Evolutionary conservation across 2,113 vertebrate species (phyloP), one percentile per base, ranked within the genome.

Genomic region (Corythoichthys intestinalis): DNA sequence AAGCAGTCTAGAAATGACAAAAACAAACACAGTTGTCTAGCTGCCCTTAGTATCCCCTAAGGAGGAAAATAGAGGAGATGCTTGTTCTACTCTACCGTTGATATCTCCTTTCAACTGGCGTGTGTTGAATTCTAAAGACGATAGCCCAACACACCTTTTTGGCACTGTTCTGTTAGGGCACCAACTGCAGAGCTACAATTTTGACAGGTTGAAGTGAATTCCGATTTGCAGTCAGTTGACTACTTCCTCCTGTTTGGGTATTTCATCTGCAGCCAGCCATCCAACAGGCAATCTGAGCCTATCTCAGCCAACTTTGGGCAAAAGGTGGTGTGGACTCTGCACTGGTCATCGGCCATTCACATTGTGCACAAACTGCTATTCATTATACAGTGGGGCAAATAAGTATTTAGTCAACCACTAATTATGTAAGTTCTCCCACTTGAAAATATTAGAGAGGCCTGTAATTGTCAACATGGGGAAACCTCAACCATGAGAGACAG

Each of bases 241-340:
- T 15, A 14, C 6, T 4, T 49, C 48, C 48, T 49, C 48, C 13
- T 15, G 3, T 49, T 72, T 80, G 75, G 73, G 57, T 68, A 65
- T 64, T 79, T 86, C 70, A 62, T 64, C 3, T 11, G 50, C 50
- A 53, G 50, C 15, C 62, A 66, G 79, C 73, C 58, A 64, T 53
- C 12, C 56, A 41, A 17, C 1, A 4, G 6, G 41, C 6, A 44
- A 44, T 44, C 41, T 44, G 6, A 44, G 41, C 6, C 41, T 44
- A 44, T 44, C 6, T 6, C 41, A 44, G 9, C 41, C 41, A 44
- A 44, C 9, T 44, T 44, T 44, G 41, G 41, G 41, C 41, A 44
- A 8, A 4, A 8, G 41, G 41, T 44, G 41, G 41, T 5, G 41
- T 44, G 41, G 41, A 44, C 41, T 44, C 41, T 44, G 41, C 41